phyloP scores from a whole-genome alignment of 1,140 invertebrate genomes.

The Diuraphis noxia region DNA sequence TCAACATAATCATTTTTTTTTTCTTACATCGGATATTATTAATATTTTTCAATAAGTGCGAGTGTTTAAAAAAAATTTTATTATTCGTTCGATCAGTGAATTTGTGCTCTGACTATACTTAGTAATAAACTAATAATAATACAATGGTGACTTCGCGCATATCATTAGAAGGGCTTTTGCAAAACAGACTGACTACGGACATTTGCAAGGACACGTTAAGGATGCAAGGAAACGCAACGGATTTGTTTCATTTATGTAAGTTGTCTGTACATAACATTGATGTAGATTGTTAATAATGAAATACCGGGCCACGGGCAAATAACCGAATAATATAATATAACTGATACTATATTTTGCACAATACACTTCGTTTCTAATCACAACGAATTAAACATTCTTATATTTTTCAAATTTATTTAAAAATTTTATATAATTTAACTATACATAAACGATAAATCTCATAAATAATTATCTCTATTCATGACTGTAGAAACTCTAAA shows the following conservation, averaged over 20 bases:
- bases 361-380: neutral
- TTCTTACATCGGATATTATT: neutral
- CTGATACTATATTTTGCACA: neutral
- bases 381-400: neutral
- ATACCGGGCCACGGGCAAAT: neutral
- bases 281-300: neutral
- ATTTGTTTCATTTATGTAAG: conserved; percentile 44
- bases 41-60: neutral
- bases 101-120: neutral
- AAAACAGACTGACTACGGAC: conserved; percentile 12
- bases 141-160: conserved; percentile 38
- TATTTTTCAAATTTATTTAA: neutral
- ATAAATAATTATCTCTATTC: neutral
- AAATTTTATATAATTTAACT: neutral
- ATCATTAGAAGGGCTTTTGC: conserved; percentile 23
- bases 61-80: neutral
- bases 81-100: neutral
- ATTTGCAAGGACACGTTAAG: conserved; percentile 14
- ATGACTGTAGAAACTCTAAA: neutral
- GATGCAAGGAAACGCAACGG: neutral
- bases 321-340: neutral
- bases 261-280: neutral
- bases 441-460: neutral
- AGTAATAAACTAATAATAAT: neutral
- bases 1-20: neutral